Percentiles rank a stretch among this genome's conserved stretches.
These are phyloP conservation scores for Phanerotoma sp. DNA, from an alignment of 2,888 invertebrate species.

Conservation along the genomic window DNA sequence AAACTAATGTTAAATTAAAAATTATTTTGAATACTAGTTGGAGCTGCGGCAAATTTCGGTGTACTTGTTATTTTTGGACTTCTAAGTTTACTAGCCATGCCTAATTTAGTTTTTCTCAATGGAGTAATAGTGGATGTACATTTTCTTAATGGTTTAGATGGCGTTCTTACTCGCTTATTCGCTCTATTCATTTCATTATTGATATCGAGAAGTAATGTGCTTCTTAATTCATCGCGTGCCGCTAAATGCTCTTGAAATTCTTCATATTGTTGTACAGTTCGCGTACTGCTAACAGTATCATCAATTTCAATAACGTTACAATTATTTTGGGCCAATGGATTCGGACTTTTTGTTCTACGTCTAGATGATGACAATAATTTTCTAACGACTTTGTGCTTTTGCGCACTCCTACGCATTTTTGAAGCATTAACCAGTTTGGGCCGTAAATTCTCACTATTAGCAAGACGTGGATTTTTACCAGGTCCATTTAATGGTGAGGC, in stretches of 20 bases:
- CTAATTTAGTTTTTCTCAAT: conserved; percentile 24
- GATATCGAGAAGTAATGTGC: conserved; percentile 59
- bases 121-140: conserved; percentile 37
- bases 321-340: conserved; percentile 13
- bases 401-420: conserved; percentile 39
- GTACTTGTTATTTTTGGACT: conserved; percentile 29
- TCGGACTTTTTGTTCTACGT: conserved; percentile 8
- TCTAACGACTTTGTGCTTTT: conserved; percentile 27
- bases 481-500: conserved; percentile 43
- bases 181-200: conserved; percentile 33
- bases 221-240: conserved; percentile 60
- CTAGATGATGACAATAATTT: conserved; percentile 20
- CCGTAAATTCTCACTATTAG: conserved; percentile 38
- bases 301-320: conserved; percentile 21
- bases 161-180: conserved; percentile 41
- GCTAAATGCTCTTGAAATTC: conserved; percentile 60
- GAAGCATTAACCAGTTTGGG: conserved; percentile 30
- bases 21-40: too few species aligned
- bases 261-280: conserved; percentile 43
- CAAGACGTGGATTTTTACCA: conserved; percentile 37
- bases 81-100: conserved; percentile 19
- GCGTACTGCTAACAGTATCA: not conserved
- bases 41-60: not conserved
- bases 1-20: too few species aligned
- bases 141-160: conserved; percentile 47